A percentile compares a stretch with the other conserved stretches of the same genome.
phyloP scores from a whole-genome alignment of 2,888 invertebrate genomes.

The Andrena hattorfiana region DNA sequence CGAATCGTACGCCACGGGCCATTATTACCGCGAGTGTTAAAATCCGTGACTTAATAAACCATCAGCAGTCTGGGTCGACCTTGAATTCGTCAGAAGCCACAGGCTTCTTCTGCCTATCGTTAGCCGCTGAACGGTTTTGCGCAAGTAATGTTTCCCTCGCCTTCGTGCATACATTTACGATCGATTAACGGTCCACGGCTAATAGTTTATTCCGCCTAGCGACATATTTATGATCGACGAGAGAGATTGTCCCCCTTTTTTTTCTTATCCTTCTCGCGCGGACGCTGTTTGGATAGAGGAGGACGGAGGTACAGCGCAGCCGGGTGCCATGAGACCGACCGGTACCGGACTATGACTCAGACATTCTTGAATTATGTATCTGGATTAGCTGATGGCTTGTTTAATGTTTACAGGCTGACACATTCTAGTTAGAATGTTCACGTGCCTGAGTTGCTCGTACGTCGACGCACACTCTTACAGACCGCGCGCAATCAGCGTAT shows the following conservation, averaged over 20 bases:
- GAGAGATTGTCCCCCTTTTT: constrained; percentile 17
- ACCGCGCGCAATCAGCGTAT: constrained; percentile 1
- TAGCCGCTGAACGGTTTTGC: constrained; percentile 27
- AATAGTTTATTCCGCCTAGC: constrained; percentile 40
- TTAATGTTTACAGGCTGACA: constrained; percentile 59
- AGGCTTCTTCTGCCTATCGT: constrained; percentile 33
- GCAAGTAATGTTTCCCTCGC: constrained; percentile 30
- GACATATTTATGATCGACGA: constrained; percentile 39
- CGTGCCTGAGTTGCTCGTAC: constrained; percentile 36
- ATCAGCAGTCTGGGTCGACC: constrained; percentile 19
- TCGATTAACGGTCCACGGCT: constrained; percentile 54
- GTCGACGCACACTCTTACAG: constrained; percentile 37
- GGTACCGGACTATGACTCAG: constrained; percentile 58
- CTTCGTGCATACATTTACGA: constrained; percentile 42
- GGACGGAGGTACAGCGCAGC: background rate
- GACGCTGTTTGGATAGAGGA: background rate
- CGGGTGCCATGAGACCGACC: constrained; percentile 18
- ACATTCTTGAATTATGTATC: constrained; percentile 71
- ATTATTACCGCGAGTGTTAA: background rate
- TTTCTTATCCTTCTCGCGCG: background rate
- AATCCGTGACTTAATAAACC: background rate
- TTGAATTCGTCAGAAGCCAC: constrained; percentile 36
- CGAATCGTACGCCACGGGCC: background rate
- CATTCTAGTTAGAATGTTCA: constrained; percentile 48
- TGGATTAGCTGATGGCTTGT: constrained; percentile 63